Percentiles rank a stretch among this genome's conserved stretches.
Conservation (phyloP, 1,140 invertebrate species). For the Cardiocondyla obscurior region DNA sequence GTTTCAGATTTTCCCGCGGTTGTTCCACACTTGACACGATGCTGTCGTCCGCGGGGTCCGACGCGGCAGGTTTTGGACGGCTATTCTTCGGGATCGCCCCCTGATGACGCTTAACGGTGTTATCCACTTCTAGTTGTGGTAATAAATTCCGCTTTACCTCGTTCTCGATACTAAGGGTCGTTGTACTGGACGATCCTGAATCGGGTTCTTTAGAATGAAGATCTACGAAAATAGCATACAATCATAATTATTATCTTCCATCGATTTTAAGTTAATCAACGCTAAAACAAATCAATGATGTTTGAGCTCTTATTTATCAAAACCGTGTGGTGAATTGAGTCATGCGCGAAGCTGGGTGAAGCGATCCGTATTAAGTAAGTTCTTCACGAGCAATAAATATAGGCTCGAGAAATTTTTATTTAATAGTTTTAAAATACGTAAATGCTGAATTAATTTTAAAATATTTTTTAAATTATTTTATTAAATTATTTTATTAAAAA, state of each 20-base stretch:
- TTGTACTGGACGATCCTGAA: constrained; percentile 84
- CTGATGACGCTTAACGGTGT: constrained; percentile 82
- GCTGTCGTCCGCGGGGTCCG: constrained; percentile 57
- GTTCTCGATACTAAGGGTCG: constrained; percentile 85
- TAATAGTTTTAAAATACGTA: no score
- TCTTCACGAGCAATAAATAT: no score
- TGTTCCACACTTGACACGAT: constrained; percentile 41
- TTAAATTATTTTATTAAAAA: no score
- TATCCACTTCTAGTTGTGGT: constrained; percentile 77
- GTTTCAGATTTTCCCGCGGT: constrained; percentile 69
- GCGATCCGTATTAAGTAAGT: no score
- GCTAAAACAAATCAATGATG: not conserved
- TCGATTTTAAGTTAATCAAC: not conserved
- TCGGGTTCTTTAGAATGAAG: constrained; percentile 82
- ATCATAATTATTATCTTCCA: not conserved
- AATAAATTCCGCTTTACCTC: constrained; percentile 82
- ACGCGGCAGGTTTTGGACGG: constrained; percentile 70
- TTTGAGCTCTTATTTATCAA: not conserved
- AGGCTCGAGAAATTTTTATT: no score
- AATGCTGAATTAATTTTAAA: no score
- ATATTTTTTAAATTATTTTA: no score
- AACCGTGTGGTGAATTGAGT: not conserved
- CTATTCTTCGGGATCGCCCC: constrained; percentile 90
- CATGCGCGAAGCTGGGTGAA: constrained; percentile 13
- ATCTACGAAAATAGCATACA: constrained; percentile 67